phyloP scores from a whole-genome alignment of 2,888 invertebrate species.

The Tenthredo mesomela region DNA sequence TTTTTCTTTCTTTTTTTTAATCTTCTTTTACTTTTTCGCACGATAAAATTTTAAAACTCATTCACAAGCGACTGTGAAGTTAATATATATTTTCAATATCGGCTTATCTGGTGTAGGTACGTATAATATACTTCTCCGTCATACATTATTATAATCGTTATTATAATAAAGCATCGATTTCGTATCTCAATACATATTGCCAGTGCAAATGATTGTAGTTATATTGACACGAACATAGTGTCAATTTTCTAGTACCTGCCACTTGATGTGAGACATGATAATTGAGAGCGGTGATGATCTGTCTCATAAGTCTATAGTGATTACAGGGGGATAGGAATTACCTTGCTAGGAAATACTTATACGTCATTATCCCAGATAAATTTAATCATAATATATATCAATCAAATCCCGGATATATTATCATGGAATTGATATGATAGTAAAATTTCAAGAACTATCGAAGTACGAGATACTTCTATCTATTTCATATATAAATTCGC shows the following conservation, averaged over 20 bases:
- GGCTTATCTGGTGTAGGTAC: too few relatives aligned
- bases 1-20: too few relatives aligned
- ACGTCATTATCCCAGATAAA: not conserved
- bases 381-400: not conserved
- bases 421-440: not conserved
- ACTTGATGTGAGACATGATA: not conserved
- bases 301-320: not conserved
- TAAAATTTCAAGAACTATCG: not conserved
- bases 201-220: not conserved
- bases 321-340: not conserved
- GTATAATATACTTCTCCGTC: not conserved
- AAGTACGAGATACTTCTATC: not conserved
- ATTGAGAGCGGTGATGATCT: not conserved
- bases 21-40: not conserved
- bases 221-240: not conserved
- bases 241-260: not conserved
- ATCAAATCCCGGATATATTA: not conserved
- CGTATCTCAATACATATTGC: too few relatives aligned
- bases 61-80: not conserved
- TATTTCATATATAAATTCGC: not conserved
- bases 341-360: not conserved
- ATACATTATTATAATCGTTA: not conserved
- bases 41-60: not conserved
- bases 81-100: not conserved
- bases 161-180: not conserved